Conservation (phyloP, 2,113 vertebrate genomes). For the Dasyprocta punctata region DNA sequence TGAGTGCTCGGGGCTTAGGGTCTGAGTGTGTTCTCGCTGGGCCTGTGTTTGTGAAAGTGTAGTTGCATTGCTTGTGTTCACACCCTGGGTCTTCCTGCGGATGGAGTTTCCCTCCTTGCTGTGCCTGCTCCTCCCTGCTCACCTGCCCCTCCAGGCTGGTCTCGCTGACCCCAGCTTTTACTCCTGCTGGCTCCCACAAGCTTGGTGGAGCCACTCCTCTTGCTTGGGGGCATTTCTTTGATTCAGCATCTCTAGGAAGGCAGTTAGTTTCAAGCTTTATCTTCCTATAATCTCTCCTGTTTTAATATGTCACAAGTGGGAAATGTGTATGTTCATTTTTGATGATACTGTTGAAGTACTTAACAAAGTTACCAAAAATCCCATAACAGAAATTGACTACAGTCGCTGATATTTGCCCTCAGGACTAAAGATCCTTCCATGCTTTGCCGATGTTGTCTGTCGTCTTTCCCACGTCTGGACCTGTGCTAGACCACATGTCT, state of each 20-base stretch:
- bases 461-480: rapidly evolving
- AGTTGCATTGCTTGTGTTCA: neutral
- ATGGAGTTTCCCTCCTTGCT: neutral
- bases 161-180: neutral
- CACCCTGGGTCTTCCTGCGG: neutral
- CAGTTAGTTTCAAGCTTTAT: neutral
- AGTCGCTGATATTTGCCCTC: neutral
- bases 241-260: neutral
- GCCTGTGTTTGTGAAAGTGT: neutral
- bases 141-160: rapidly evolving
- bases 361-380: neutral
- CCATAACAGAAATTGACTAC: neutral
- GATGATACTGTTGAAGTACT: neutral
- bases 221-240: neutral
- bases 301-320: neutral
- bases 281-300: neutral
- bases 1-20: neutral
- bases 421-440: neutral
- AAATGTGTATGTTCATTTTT: neutral
- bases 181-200: rapidly evolving
- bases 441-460: neutral
- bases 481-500: neutral
- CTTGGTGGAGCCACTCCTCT: neutral
- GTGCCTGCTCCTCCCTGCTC: neutral
- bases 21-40: neutral